Evolutionary conservation across 1,140 invertebrate genomes (phyloP).

Genomic region (Philopotamus ludificatus): DNA sequence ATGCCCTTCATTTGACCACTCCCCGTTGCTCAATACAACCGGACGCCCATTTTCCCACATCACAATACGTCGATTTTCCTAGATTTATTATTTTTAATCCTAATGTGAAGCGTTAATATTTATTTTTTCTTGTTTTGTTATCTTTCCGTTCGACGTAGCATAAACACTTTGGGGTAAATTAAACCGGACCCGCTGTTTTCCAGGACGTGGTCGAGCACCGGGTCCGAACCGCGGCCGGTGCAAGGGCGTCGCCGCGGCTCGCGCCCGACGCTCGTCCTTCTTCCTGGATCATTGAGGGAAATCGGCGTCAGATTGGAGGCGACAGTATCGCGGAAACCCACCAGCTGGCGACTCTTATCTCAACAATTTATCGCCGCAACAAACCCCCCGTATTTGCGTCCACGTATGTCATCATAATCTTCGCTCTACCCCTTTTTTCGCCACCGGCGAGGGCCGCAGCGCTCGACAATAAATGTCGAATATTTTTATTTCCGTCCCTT

Average conservation of each 20-base stretch:
- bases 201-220: no score
- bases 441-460: neutral
- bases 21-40: no score
- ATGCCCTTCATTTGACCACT: no score
- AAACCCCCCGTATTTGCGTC: slow-evolving; percentile 19
- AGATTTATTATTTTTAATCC: neutral
- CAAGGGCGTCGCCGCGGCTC: neutral
- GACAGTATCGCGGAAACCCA: slow-evolving; percentile 30
- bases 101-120: neutral
- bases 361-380: slow-evolving; percentile 35
- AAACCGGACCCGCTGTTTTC: neutral
- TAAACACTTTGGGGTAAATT: neutral
- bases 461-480: no score
- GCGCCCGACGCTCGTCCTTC: neutral
- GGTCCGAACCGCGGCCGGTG: no score
- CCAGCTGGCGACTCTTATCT: slow-evolving; percentile 31
- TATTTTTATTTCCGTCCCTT: no score
- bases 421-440: neutral
- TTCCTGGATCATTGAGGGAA: neutral
- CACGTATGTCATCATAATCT: slow-evolving; percentile 17
- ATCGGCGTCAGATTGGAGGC: slow-evolving; percentile 18
- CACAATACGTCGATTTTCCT: neutral
- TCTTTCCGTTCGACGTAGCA: neutral
- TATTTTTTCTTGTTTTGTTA: neutral
- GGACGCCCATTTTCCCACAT: no score